A percentile compares a stretch with the other conserved stretches of the same genome.
phyloP scores from a whole-genome alignment of 2,888 invertebrate species.

The Agrochola macilenta region DNA sequence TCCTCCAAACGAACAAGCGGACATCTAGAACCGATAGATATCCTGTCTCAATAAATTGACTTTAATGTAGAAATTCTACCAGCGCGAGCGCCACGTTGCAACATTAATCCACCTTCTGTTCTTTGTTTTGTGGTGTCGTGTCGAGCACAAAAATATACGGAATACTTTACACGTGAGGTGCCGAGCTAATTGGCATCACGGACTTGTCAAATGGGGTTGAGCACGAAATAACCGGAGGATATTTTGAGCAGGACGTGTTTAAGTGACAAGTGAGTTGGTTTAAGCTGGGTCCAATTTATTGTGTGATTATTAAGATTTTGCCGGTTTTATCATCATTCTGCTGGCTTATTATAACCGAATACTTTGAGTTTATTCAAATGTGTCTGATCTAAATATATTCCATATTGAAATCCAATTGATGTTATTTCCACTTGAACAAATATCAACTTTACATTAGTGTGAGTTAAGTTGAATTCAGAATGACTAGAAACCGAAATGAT shows the following conservation, averaged over 20 bases:
- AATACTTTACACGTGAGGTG: slow-evolving; percentile 52
- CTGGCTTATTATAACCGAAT: no score
- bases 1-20: neutral
- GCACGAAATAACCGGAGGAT: slow-evolving; percentile 30
- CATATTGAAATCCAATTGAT: neutral
- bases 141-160: slow-evolving; percentile 43
- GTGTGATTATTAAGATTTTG: neutral
- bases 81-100: neutral
- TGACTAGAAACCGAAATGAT: neutral
- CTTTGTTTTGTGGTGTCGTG: neutral
- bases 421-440: neutral
- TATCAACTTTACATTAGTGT: neutral
- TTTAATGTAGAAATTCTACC: neutral
- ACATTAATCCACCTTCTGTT: slow-evolving; percentile 15
- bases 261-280: slow-evolving; percentile 14
- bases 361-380: neutral
- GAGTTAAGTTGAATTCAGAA: neutral
- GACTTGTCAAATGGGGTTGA: slow-evolving; percentile 41
- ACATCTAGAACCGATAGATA: neutral
- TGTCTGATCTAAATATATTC: neutral
- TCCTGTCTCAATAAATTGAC: neutral
- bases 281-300: slow-evolving; percentile 5
- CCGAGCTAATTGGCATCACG: slow-evolving; percentile 54
- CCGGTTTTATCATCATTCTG: neutral
- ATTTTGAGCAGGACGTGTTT: slow-evolving; percentile 22